These are phyloP conservation scores for Serripes groenlandicus DNA, from an alignment of 2,888 invertebrate species.

Conservation along the genomic window DNA sequence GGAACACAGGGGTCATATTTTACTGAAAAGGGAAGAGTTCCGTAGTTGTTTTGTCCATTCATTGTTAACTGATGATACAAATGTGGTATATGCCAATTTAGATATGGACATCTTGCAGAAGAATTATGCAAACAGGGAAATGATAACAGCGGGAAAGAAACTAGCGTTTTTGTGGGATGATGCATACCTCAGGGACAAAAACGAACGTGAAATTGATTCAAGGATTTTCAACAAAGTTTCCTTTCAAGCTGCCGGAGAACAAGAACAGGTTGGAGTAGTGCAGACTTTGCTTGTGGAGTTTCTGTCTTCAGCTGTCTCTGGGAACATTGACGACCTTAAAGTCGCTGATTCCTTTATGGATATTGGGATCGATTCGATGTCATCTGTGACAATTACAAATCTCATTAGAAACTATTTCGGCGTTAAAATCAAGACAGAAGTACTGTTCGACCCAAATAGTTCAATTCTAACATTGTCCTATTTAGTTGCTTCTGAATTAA, in stretches of 20 bases:
- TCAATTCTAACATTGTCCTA: not conserved
- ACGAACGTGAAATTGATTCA: no score
- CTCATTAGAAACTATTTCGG: not conserved
- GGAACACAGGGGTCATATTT: not conserved
- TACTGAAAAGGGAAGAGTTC: constrained; percentile 6
- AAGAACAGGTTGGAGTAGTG: not conserved
- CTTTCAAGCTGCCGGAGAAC: not conserved
- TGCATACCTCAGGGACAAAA: no score
- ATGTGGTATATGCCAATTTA: constrained; percentile 3
- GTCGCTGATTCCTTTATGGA: not conserved
- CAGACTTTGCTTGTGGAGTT: not conserved
- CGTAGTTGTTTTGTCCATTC: constrained; percentile 19
- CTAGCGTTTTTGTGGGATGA: constrained; percentile 4
- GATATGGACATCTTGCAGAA: not conserved
- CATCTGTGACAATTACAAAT: not conserved
- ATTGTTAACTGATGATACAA: not conserved
- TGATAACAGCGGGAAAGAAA: not conserved
- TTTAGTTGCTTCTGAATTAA: not conserved
- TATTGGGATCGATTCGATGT: constrained; percentile 4
- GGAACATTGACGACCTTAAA: not conserved
- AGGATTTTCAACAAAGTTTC: not conserved
- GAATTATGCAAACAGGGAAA: not conserved
- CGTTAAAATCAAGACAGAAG: not conserved
- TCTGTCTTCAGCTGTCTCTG: not conserved
- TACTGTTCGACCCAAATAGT: not conserved